These are phyloP conservation scores for Scaptomyza polygonia DNA, from an alignment of 2,888 invertebrate genomes.

Conservation along the genomic window DNA sequence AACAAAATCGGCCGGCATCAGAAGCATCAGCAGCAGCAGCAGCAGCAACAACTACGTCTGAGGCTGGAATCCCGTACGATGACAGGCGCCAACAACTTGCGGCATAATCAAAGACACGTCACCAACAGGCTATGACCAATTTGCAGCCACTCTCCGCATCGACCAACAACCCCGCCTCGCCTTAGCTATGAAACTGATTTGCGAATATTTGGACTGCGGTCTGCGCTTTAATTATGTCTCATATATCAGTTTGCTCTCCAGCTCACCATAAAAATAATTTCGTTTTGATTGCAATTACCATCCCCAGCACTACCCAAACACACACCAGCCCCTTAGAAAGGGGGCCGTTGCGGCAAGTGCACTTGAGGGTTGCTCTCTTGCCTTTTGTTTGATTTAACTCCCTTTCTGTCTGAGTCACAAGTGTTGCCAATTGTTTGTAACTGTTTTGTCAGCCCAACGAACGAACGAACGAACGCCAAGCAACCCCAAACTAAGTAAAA, in stretches of 20 bases:
- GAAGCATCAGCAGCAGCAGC: conserved; percentile 35
- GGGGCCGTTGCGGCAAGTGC: conserved; percentile 54
- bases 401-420: conserved; percentile 58
- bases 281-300: conserved; percentile 83
- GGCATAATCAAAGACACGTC: conserved; percentile 80
- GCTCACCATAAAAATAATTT: conserved; percentile 81
- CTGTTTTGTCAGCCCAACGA: conserved; percentile 61
- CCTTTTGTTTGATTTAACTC: conserved; percentile 19
- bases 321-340: conserved; percentile 3
- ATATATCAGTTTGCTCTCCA: conserved; percentile 80
- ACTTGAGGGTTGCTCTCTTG: conserved; percentile 64
- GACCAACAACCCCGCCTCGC: neutral
- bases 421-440: conserved; percentile 79
- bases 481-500: conserved; percentile 52
- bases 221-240: conserved; percentile 83
- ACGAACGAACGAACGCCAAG: conserved; percentile 23
- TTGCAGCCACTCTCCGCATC: conserved; percentile 55
- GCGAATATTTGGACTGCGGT: conserved; percentile 60
- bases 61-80: conserved; percentile 42
- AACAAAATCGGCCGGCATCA: conserved; percentile 43
- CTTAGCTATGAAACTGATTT: conserved; percentile 73
- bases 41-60: conserved; percentile 27
- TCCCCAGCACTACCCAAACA: conserved; percentile 24
- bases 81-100: conserved; percentile 75
- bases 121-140: conserved; percentile 76